phyloP scores from a whole-genome alignment of 2,113 vertebrate species.

The Zapus hudsonius region DNA sequence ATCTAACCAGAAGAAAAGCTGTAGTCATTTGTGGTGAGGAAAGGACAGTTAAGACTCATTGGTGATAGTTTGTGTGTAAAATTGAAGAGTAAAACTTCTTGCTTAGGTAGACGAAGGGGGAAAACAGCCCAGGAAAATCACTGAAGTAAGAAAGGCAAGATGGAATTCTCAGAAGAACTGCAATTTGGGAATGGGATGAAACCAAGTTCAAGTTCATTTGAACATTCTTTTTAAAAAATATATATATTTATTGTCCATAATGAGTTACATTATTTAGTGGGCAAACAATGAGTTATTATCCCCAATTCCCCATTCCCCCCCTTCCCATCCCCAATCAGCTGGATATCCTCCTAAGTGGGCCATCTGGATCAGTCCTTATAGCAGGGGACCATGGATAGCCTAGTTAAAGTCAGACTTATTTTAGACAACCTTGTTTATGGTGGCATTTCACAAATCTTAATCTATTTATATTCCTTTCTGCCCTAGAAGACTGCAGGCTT shows the following conservation, averaged over 20 bases:
- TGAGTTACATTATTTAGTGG: no score
- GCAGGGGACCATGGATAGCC: no score
- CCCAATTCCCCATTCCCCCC: no score
- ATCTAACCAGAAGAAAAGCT: conserved; percentile 42
- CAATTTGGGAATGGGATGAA: conserved; percentile 54
- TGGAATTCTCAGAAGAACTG: conserved; percentile 43
- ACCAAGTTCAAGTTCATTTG: conserved; percentile 75
- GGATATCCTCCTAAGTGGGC: no score
- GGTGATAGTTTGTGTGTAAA: background rate
- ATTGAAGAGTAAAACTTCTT: conserved; percentile 29
- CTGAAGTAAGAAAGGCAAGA: conserved; percentile 43
- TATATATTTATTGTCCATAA: no score
- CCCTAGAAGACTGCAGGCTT: conserved; percentile 70
- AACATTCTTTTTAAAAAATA: no score
- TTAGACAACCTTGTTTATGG: conserved; percentile 79
- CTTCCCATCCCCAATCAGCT: no score
- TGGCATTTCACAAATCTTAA: conserved; percentile 78
- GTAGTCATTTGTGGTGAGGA: conserved; percentile 13
- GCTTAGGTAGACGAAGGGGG: no score
- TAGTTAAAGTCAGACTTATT: conserved; percentile 73
- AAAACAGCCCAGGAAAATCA: background rate
- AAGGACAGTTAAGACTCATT: background rate
- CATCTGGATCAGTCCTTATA: no score
- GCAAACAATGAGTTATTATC: no score
- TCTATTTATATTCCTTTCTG: conserved; percentile 72